Evolutionary conservation across 2,888 invertebrate genomes (phyloP), one percentile per base, ranked within the genome.

Genomic region (Drosophila limbata): DNA sequence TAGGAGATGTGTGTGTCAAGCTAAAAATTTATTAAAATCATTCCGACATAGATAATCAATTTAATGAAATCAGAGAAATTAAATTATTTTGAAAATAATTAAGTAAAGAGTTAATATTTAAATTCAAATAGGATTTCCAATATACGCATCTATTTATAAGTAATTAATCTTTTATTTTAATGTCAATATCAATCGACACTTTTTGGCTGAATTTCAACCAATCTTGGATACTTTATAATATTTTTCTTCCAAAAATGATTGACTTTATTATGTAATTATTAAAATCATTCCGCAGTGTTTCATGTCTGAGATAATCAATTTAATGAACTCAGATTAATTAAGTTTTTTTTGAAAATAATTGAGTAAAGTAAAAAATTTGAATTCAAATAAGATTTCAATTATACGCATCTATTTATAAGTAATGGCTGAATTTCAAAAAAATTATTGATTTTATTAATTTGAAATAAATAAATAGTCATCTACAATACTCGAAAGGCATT

Each of bases 1-100:
- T 67, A 44, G 67, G 68, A 25, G 40, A 40, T 3, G 31, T 6
- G 17, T 6, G 17, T 25, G 15, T 15, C 33, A 61, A 11, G 69
- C 51, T 21, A 35, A 19, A 40, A 19, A 47, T 47, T 5, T 19
- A 33, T 15, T 8, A 5, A 37, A 13, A 17, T 48, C 13, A 44
- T 50, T 37, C 56, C 19, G 15, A 28, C 13, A 6, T 13, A 11
- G 8, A 11, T 2, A 31, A 5, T 15, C 9, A 31, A 4, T 4
- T 28, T 0, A 28, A 31, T 15, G 10, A 9, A 40, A 17, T 8
- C 28, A 6, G 28, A 8, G 1, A 8, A 8, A 8, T 8, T 2
- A 8, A 28, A 28, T 28, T 28, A 28, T 8, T 8, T 28, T 28
- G 8, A 2, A n/a, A 37, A 4, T 37, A 13, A 37, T 37, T 37